Percentiles rank a stretch among this genome's conserved stretches.
phyloP scores from a whole-genome alignment of 30 jellyfish, hydroid and myxozoan genomes.

The Clytia hemisphaerica region DNA sequence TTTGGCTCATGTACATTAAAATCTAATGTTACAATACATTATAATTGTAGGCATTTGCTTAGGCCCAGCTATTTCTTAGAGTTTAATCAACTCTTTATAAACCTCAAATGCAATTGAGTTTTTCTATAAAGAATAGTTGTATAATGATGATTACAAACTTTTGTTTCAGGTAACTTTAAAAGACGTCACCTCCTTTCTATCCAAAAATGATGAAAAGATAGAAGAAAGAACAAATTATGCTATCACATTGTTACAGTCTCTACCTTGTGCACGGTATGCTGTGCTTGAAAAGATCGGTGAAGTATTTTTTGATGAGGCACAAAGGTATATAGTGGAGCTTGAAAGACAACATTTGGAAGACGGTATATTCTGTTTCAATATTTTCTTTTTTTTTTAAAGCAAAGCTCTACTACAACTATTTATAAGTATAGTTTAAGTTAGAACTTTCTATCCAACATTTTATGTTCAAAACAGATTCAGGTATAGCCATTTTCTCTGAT shows the following conservation, averaged over 20 bases:
- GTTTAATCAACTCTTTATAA: too few species aligned
- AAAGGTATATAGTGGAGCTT: constrained; percentile 54
- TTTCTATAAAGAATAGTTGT: too few species aligned
- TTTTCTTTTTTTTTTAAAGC: neutral
- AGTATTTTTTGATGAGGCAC: constrained; percentile 69
- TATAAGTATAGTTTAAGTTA: constrained; percentile 27
- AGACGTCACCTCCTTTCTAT: neutral
- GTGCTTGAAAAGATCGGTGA: constrained; percentile 85
- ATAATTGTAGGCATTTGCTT: too few species aligned
- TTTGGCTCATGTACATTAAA: too few species aligned
- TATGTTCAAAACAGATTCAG: neutral
- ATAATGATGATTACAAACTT: too few species aligned
- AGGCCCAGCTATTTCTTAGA: too few species aligned
- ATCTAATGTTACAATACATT: too few species aligned
- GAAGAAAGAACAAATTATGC: constrained; percentile 75
- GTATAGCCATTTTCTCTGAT: neutral
- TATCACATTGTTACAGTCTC: constrained; percentile 38
- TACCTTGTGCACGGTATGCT: constrained; percentile 86
- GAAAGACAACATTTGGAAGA: constrained; percentile 70
- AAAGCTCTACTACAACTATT: neutral
- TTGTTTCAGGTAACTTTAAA: too few species aligned
- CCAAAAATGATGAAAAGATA: constrained; percentile 8
- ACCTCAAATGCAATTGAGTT: too few species aligned
- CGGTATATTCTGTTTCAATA: neutral
- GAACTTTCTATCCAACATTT: too few species aligned